A percentile compares a stretch with the other conserved stretches of the same genome.
These are phyloP conservation scores for Diorhabda carinulata DNA, from an alignment of 1,140 invertebrate genomes.

Conservation along the genomic window DNA sequence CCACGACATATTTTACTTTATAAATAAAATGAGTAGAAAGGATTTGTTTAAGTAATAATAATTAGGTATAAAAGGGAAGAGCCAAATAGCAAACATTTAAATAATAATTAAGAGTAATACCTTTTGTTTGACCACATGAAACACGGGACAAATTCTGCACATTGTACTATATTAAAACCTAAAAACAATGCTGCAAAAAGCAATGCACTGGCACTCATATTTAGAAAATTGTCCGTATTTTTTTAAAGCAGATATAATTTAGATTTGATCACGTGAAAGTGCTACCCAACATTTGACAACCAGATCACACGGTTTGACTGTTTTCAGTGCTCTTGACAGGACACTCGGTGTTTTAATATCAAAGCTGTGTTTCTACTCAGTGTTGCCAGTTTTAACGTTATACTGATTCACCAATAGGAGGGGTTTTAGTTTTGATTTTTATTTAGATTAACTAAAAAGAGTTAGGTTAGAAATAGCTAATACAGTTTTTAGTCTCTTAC, in stretches of 20 bases:
- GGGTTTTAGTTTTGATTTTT: no score
- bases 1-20: no score
- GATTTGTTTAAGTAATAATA: no score
- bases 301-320: neutral
- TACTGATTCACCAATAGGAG: no score
- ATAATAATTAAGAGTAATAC: conserved; percentile 33
- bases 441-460: no score
- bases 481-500: no score
- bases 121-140: conserved; percentile 43
- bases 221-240: conserved; percentile 8
- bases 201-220: conserved; percentile 13
- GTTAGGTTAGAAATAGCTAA: no score
- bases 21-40: no score
- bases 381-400: no score
- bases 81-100: conserved; percentile 22
- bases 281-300: conserved; percentile 17
- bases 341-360: no score
- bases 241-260: conserved; percentile 6
- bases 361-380: no score
- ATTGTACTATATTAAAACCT: neutral
- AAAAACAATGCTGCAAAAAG: conserved; percentile 7
- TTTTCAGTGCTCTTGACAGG: no score
- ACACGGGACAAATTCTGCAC: conserved; percentile 43
- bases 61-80: neutral
- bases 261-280: conserved; percentile 20